Evolutionary conservation across 2,113 vertebrate genomes (phyloP).

Genomic region (Upupa epops): DNA sequence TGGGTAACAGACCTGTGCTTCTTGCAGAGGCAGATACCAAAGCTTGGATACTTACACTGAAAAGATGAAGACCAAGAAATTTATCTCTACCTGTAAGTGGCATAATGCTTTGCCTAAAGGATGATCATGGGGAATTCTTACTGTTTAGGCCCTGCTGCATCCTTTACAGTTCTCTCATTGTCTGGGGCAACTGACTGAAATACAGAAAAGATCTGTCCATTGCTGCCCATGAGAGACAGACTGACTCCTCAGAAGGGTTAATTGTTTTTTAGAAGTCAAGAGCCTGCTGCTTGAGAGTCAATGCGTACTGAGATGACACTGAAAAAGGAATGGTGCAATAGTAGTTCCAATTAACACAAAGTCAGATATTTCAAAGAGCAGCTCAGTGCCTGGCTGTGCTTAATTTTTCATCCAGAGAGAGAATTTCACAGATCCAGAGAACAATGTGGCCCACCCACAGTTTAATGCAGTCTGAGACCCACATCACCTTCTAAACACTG

Average conservation of each 20-base stretch:
- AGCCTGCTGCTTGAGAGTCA: constrained; percentile 18
- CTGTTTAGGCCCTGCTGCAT: not conserved
- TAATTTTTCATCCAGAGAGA: constrained; percentile 34
- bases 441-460: constrained; percentile 12
- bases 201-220: not conserved
- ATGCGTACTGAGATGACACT: not conserved
- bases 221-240: not conserved
- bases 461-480: not conserved
- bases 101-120: not conserved
- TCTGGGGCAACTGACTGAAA: not conserved
- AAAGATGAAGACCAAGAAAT: not conserved
- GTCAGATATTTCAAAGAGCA: constrained; percentile 50
- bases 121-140: not conserved
- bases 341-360: constrained; percentile 21
- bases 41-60: not conserved
- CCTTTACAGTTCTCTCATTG: not conserved
- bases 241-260: not conserved
- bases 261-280: constrained; percentile 5
- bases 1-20: not conserved
- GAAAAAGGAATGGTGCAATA: not conserved
- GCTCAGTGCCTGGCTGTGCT: constrained; percentile 20
- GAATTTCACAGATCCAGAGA: constrained; percentile 39
- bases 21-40: not conserved
- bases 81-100: fast-evolving
- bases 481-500: not conserved